phyloP scores from a whole-genome alignment of 2,797 vertebrate species.

The Spondyliosoma cantharus region DNA sequence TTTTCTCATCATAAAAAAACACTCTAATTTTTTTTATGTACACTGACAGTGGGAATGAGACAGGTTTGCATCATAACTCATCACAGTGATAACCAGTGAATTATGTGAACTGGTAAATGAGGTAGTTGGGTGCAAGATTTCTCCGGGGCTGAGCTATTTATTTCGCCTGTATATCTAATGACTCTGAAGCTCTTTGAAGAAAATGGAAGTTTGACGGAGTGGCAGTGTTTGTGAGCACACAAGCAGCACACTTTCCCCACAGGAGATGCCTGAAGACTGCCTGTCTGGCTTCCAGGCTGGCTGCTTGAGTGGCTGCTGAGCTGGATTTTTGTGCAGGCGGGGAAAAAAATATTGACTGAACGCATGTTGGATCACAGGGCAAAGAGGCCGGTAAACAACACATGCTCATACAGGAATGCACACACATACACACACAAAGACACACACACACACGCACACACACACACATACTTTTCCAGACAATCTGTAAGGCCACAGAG shows the following conservation, averaged over 20 bases:
- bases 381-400: slow-evolving; percentile 60
- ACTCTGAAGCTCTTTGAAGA: slow-evolving; percentile 81
- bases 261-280: slow-evolving; percentile 59
- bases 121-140: slow-evolving; percentile 70
- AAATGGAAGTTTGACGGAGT: slow-evolving; percentile 79
- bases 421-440: background rate
- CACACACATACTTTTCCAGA: slow-evolving; percentile 28
- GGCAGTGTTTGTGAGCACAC: slow-evolving; percentile 66
- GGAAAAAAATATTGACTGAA: slow-evolving; percentile 55
- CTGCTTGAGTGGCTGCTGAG: slow-evolving; percentile 51
- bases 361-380: slow-evolving; percentile 43
- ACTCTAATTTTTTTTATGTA: slow-evolving; percentile 12
- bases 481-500: slow-evolving; percentile 29
- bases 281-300: slow-evolving; percentile 49
- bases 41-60: slow-evolving; percentile 17
- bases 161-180: slow-evolving; percentile 79
- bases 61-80: slow-evolving; percentile 41
- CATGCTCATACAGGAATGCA: slow-evolving; percentile 16
- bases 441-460: slow-evolving; percentile 21
- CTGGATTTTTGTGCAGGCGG: slow-evolving; percentile 50
- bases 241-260: slow-evolving; percentile 62
- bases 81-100: slow-evolving; percentile 52
- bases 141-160: slow-evolving; percentile 79
- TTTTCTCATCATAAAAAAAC: slow-evolving; percentile 31
- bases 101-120: slow-evolving; percentile 73